Evolutionary conservation across 2,113 vertebrate genomes (phyloP), one percentile per base, ranked within the genome.

Genomic region (Halichoerus grypus): DNA sequence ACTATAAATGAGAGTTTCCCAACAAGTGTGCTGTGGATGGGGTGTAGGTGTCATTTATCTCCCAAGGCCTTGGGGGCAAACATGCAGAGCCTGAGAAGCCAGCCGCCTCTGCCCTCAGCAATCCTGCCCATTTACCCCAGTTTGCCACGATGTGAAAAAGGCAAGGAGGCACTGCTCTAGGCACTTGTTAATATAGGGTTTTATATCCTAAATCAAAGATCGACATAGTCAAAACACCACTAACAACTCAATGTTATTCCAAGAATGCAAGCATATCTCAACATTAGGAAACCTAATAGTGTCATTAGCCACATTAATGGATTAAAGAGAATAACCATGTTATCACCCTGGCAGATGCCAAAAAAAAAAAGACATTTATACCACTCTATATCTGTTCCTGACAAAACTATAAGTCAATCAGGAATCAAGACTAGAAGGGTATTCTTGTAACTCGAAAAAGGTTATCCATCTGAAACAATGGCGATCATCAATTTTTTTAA

Each of bases 291-390:
- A 59, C 42, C 49, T 86, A 80, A 77, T 36, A 10, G 3, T 67
- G 31, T 57, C 57, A 95, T 63, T 53, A 65, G 55, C 59, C 93
- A 55, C 65, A 94, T 88, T 82, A 57, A 95, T 33, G 6, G 39
- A 72, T 90, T 92, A 89, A 97, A 87, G 55, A 87, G 0, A 94
- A 94, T 79, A 94, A 94, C 39, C 49, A 24, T 80, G 83, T 85
- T 83, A 81, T 83, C 21, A 90, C 31, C 76, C 87, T 80, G 19
- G 26, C 15, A 63, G 69, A n/a, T n/a, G 53, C 15, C 22, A 87
- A 61, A 67, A 46, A 46, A 46, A 46, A 46, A 96, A 90, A 86
- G 36, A 4, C 24, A 81, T 94, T 65, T 55, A 67, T 33, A 95
- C 63, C 7, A 94, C 53, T 88, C 14, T 95, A 19, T 51, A 87